These are phyloP conservation scores for Stenopsyche tienmushanensis DNA, from an alignment of 1,140 invertebrate species.

Conservation along the genomic window DNA sequence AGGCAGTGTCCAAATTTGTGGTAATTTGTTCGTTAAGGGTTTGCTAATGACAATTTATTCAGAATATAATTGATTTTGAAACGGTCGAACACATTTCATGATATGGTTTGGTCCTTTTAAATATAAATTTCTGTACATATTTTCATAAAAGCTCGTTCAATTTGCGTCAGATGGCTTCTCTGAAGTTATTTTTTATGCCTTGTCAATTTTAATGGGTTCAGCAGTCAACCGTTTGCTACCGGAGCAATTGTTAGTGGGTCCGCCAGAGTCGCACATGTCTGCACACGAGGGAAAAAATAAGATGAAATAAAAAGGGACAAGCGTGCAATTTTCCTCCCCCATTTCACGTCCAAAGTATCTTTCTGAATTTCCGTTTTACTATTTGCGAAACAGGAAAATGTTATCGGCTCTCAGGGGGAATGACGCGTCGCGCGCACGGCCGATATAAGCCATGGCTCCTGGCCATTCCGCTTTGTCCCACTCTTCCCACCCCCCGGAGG, in stretches of 20 bases:
- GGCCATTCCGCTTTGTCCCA: conserved; percentile 33
- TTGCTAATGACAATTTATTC: no score
- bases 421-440: conserved; percentile 26
- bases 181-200: no score
- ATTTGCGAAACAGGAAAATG: conserved; percentile 42
- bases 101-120: no score
- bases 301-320: conserved; percentile 27
- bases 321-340: conserved; percentile 32
- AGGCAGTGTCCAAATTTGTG: no score
- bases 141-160: no score
- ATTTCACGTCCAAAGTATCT: conserved; percentile 38
- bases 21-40: no score
- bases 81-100: no score
- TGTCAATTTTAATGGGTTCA: conserved; percentile 1
- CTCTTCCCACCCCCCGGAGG: not conserved
- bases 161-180: no score
- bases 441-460: conserved; percentile 40
- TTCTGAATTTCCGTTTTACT: conserved; percentile 40
- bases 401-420: conserved; percentile 39
- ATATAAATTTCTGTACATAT: no score
- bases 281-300: conserved; percentile 3
- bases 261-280: conserved; percentile 21
- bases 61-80: no score
- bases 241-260: not conserved
- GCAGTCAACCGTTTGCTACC: not conserved